Evolutionary conservation across 1,140 invertebrate genomes (phyloP).

Genomic region (Idris sp.): DNA sequence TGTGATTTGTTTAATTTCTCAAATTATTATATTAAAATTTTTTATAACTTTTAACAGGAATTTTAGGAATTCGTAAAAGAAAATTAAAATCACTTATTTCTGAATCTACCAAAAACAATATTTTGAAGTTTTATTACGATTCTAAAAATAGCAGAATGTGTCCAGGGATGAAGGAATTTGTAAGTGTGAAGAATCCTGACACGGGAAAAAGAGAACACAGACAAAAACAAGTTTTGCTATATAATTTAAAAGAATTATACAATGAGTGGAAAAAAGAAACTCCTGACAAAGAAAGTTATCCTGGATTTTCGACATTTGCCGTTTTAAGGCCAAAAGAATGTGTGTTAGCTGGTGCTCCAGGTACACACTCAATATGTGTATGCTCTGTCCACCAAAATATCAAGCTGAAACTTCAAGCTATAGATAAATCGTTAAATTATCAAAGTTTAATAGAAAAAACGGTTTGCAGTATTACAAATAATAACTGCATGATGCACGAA

Average conservation of each 20-base stretch:
- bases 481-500: constrained; percentile 4
- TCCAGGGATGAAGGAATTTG: constrained; percentile 13
- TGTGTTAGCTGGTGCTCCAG: constrained; percentile 5
- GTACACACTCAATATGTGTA: constrained; percentile 26
- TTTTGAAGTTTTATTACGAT: constrained; percentile 1
- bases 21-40: too few species aligned
- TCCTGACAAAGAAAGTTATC: constrained; percentile 8
- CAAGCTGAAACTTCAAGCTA: constrained; percentile 9
- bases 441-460: neutral
- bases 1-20: too few species aligned
- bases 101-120: neutral
- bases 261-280: constrained; percentile 15
- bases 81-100: neutral
- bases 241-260: constrained; percentile 14
- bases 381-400: constrained; percentile 19
- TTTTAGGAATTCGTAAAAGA: constrained; percentile 3
- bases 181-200: neutral
- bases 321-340: constrained; percentile 17
- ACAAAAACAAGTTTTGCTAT: constrained; percentile 17
- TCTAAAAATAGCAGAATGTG: constrained; percentile 14
- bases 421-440: neutral
- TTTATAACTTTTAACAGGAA: constrained; percentile 1
- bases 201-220: constrained; percentile 7
- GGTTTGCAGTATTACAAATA: neutral
- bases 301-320: constrained; percentile 7